Evolutionary conservation across 2,797 vertebrate species (phyloP), one percentile per base, ranked within the genome.

Genomic region (Loris lydekkerianus): DNA sequence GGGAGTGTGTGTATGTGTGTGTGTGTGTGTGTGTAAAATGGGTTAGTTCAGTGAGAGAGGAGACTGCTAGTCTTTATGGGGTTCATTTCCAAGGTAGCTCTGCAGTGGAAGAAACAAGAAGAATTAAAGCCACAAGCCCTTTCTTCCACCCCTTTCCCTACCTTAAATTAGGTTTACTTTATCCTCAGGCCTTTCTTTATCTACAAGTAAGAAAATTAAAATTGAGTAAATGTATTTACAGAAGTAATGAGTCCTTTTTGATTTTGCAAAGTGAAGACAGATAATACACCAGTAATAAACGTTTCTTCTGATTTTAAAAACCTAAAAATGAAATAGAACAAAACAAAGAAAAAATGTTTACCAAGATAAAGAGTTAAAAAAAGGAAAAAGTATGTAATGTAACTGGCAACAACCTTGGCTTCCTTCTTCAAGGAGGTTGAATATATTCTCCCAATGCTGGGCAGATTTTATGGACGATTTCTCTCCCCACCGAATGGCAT

Each of bases 111-210:
- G 31, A 85, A 75, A 69, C 15, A 0, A 7, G n/a, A 46, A 40
- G 21, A 56, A 75, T 70, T 20, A 27, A 95, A 94, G 40, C 18
- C 85, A 77, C 20, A 63, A 11, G 53, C 13, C 7, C 76, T 82
- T 65, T 29, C 31, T 91, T 34, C 23, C 31, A 86, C 14, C 4
- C 0, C 11, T 27, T 80, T 90, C 25, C 14, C 37, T 76, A 10
- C 25, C 61, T 56, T 69, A 88, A 92, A n/a, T 77, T 70, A 60
- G 31, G 20, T 78, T 83, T 82, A 82, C 4, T 81, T 83, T 95
- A 85, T 88, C 31, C 18, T 70, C 46, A 81, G 29, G 27, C 78
- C 34, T 76, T 86, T 80, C 20, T 56, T 84, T 37, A 31, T 11
- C 29, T 93, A 69, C 17, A 80, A 49, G 34, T 82, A 87, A 37